phyloP scores from a whole-genome alignment of 2,888 invertebrate species.

The Rhamnusium bicolor region DNA sequence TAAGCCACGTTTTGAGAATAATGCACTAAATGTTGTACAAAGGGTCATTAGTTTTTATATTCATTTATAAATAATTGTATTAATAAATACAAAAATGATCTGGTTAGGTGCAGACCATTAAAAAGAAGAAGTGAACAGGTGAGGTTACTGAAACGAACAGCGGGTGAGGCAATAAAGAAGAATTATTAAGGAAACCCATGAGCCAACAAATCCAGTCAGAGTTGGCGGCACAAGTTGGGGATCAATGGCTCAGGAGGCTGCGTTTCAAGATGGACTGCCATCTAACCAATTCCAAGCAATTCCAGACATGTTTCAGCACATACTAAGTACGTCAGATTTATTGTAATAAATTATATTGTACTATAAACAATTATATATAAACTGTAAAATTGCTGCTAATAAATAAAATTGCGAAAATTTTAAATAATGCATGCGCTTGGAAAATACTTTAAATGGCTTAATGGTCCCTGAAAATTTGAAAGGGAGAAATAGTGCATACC shows the following conservation, averaged over 20 bases:
- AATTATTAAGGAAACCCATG: slow-evolving; percentile 71
- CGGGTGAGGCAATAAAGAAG: slow-evolving; percentile 70
- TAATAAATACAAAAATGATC: not conserved
- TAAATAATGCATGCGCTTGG: too few relatives aligned
- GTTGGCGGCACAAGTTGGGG: slow-evolving; percentile 71
- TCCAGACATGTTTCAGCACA: slow-evolving; percentile 22
- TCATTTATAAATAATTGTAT: not conserved
- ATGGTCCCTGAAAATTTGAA: too few relatives aligned
- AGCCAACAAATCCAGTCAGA: slow-evolving; percentile 71
- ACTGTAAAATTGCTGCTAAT: not conserved
- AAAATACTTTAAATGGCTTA: too few relatives aligned
- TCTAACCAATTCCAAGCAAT: slow-evolving; percentile 27
- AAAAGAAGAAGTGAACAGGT: slow-evolving; percentile 46
- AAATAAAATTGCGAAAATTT: too few relatives aligned
- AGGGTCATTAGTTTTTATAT: too few relatives aligned
- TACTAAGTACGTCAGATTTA: slow-evolving; percentile 12
- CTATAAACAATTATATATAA: not conserved
- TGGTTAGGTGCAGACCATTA: slow-evolving; percentile 26
- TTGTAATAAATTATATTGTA: not conserved
- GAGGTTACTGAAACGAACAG: slow-evolving; percentile 57
- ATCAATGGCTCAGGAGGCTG: slow-evolving; percentile 68
- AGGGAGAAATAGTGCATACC: too few relatives aligned
- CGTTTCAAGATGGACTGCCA: slow-evolving; percentile 42
- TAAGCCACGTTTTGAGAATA: too few relatives aligned
- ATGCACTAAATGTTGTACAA: too few relatives aligned